Evolutionary conservation across 2,797 vertebrate species (phyloP), one percentile per base, ranked within the genome.

Genomic region (Toxotes lorentzi): DNA sequence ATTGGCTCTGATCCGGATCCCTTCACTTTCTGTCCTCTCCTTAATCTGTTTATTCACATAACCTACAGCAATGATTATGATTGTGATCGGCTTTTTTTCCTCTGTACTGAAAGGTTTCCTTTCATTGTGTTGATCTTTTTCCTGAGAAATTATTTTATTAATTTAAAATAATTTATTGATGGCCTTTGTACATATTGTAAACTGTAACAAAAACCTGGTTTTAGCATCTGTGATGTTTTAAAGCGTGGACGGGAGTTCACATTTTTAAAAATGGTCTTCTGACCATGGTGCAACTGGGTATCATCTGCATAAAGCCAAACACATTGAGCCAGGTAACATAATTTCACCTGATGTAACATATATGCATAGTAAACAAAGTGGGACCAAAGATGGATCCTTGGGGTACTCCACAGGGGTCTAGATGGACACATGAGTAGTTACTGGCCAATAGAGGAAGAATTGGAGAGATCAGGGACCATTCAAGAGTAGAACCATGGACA

Each of bases 141-240:
- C n/a, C 14, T 11, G 3, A 30, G 23, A n/a, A 58, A n/a, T 27
- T 2, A 56, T 30, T 27, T n/a, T n/a, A n/a, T n/a, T n/a, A n/a
- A n/a, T n/a, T n/a, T n/a, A n/a, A n/a, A 21, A 62, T 53, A n/a
- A 14, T 30, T n/a, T 17, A 41, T 13, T 4, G 45, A 38, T 43
- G 12, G 27, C 34, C 34, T 30, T 30, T 41, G 16, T 27, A 30
- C 7, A 21, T 56, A 2, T 30, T 8, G 1, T 24, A 4, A 66
- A 23, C 63, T 56, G 23, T 16, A 30, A 54, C 35, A 54, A n/a
- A 67, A 67, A 51, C 11, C 47, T n/a, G n/a, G n/a, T n/a, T n/a
- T n/a, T n/a, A n/a, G n/a, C n/a, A n/a, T n/a, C n/a, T 47, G 34
- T 38, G 14, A 17, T 11, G 8, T 54, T 32, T 14, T 43, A 16